Base-by-base conservation (phyloP, 23 tunicate species). In the Trididemnum nubilum region DNA sequence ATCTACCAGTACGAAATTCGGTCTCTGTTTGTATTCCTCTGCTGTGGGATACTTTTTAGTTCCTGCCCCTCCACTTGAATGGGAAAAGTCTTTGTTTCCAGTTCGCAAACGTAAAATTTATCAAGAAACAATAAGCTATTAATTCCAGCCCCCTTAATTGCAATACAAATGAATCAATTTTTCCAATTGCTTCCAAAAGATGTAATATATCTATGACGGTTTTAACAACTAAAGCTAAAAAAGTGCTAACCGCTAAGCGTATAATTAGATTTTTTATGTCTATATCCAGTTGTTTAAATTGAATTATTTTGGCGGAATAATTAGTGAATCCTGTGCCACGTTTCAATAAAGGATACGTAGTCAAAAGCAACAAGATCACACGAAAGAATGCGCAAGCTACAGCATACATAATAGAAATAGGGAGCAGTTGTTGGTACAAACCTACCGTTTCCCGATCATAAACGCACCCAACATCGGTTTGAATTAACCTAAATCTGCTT, bases 41-140 rank as follows among this genome's bases (percentile, higher is more conserved):
- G n/a, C n/a, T n/a, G n/a, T n/a, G n/a, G n/a, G n/a, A n/a, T n/a
- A n/a, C n/a, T n/a, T n/a, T n/a, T n/a, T n/a, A n/a, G n/a, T n/a
- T n/a, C n/a, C n/a, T n/a, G n/a, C n/a, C n/a, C n/a, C n/a, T n/a
- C n/a, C n/a, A n/a, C n/a, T n/a, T n/a, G 33, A 67, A 67, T 3
- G 74, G 74, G 33, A 67, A 67, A 5, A 67, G 38, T 4, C 74
- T 31, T 31, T 67, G 74, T n/a, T 67, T 67, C 74, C 74, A 67
- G 25, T 67, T 67, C 5, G 38, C 37, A 67, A 67, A 67, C 4
- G 38, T 12, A 33, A 32, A 67, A 67, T 67, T 67, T 3, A 67
- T 67, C 12, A 32, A 2, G n/a, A 67, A 31, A 67, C 38, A 33
- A 4, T 67, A 3, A 30, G 22, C 7, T 5, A 67, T 67, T 9